Conservation (phyloP, 2,888 invertebrate genomes). For the Phania funesta region DNA sequence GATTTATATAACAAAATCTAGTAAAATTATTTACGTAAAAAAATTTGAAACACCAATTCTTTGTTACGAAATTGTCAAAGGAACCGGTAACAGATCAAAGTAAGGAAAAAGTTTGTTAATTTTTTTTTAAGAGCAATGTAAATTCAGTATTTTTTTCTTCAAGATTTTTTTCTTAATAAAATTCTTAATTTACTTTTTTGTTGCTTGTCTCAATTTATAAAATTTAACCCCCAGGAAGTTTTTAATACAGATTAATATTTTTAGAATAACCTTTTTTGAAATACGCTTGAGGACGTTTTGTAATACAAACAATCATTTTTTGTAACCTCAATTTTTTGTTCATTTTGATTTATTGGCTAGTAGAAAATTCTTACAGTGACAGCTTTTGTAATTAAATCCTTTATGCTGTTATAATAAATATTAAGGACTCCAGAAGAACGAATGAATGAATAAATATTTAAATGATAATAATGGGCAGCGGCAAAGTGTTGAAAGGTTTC, state of each 20-base stretch:
- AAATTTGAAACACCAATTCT: too few species aligned
- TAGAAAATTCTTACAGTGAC: slow-evolving; percentile 55
- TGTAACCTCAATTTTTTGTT: slow-evolving; percentile 35
- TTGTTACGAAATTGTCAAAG: too few species aligned
- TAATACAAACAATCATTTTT: slow-evolving; percentile 1
- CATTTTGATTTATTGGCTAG: slow-evolving; percentile 60
- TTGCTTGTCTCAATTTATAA: slow-evolving; percentile 43
- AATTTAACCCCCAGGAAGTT: slow-evolving; percentile 13
- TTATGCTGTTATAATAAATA: slow-evolving; percentile 46
- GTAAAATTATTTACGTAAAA: too few species aligned
- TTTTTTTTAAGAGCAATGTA: slow-evolving; percentile 71
- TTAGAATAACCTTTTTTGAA: neutral
- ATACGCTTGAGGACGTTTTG: neutral
- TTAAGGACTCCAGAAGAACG: slow-evolving; percentile 14
- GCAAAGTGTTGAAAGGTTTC: slow-evolving; percentile 1
- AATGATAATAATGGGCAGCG: slow-evolving; percentile 29
- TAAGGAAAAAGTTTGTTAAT: too few species aligned
- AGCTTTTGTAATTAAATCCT: slow-evolving; percentile 58
- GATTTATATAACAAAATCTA: too few species aligned
- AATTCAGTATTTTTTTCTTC: slow-evolving; percentile 68
- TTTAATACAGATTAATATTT: slow-evolving; percentile 4
- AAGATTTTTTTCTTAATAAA: neutral
- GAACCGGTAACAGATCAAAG: too few species aligned
- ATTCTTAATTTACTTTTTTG: slow-evolving; percentile 7
- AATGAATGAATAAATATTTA: slow-evolving; percentile 36